phyloP scores from a whole-genome alignment of 2,113 vertebrate genomes.

The Monopterus albus region DNA sequence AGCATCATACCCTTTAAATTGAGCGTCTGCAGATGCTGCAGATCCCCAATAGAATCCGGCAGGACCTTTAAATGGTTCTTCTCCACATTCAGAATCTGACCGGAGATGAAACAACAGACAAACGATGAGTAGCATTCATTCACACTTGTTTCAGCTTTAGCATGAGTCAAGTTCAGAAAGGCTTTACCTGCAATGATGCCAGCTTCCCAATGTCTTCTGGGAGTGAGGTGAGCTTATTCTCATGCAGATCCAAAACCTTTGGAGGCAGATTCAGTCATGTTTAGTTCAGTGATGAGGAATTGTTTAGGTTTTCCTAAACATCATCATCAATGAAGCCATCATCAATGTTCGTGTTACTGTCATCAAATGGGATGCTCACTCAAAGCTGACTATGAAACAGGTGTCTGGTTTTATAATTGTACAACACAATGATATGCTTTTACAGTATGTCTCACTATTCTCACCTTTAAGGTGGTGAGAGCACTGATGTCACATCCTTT shows the following conservation, averaged over 20 bases:
- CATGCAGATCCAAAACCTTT: constrained; percentile 94
- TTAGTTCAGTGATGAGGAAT: not conserved
- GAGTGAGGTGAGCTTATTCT: constrained; percentile 89
- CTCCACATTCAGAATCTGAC: constrained; percentile 92
- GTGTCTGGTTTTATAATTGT: too few species aligned
- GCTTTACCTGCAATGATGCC: constrained; percentile 73
- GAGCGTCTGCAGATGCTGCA: constrained; percentile 90
- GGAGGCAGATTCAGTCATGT: not conserved
- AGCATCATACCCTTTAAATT: constrained; percentile 87
- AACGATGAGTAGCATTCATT: not conserved
- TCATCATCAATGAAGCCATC: too few species aligned
- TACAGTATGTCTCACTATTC: not conserved
- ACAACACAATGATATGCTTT: too few species aligned
- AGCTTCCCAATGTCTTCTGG: constrained; percentile 91
- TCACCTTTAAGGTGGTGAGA: constrained; percentile 90
- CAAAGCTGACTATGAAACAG: too few species aligned
- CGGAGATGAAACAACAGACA: constrained; percentile 13
- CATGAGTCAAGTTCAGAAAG: not conserved
- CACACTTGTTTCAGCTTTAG: not conserved
- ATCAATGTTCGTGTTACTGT: too few species aligned
- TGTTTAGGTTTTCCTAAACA: not conserved
- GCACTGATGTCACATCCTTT: constrained; percentile 87
- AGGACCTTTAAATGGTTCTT: constrained; percentile 88
- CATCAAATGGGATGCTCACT: too few species aligned
- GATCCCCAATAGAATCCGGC: constrained; percentile 86